Evolutionary conservation across 2,797 vertebrate genomes (phyloP).

Genomic region (Eremophila alpestris): DNA sequence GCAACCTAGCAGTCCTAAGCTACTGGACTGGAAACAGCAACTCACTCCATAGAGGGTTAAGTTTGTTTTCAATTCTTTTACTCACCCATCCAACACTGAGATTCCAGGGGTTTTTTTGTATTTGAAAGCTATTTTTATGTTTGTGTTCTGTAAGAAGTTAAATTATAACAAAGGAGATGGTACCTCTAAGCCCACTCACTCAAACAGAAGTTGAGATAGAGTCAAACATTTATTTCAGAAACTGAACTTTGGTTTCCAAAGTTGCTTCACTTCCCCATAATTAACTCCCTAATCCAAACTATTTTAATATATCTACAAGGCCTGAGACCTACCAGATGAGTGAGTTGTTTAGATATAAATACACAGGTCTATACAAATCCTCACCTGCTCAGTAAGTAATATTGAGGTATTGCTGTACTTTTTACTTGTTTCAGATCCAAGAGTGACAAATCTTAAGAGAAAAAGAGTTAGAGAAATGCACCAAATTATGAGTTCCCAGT

Average conservation of each 20-base stretch:
- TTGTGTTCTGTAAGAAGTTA: background rate
- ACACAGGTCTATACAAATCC: background rate
- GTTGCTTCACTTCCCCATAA: background rate
- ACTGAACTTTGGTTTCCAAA: background rate
- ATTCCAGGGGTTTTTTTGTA: background rate
- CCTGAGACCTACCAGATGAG: background rate
- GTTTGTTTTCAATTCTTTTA: background rate
- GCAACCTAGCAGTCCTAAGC: background rate
- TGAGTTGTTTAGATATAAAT: background rate
- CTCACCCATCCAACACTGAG: background rate
- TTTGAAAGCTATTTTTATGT: background rate
- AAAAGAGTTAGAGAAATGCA: slow-evolving; percentile 93
- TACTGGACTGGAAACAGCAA: background rate
- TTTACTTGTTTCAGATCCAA: slow-evolving; percentile 98
- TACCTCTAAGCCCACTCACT: background rate
- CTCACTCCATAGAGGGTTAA: background rate
- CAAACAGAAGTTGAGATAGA: background rate
- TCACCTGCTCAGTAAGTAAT: slow-evolving; percentile 96
- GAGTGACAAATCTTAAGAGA: slow-evolving; percentile 94
- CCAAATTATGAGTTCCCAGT: slow-evolving; percentile 98
- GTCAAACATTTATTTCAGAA: background rate
- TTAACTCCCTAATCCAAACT: background rate
- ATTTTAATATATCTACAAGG: background rate
- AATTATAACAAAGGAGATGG: background rate
- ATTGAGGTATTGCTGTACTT: slow-evolving; percentile 99